Percentiles rank a stretch among this genome's conserved stretches.
Conservation (phyloP, 2,888 invertebrate species). For the Salpingus planirostris region DNA sequence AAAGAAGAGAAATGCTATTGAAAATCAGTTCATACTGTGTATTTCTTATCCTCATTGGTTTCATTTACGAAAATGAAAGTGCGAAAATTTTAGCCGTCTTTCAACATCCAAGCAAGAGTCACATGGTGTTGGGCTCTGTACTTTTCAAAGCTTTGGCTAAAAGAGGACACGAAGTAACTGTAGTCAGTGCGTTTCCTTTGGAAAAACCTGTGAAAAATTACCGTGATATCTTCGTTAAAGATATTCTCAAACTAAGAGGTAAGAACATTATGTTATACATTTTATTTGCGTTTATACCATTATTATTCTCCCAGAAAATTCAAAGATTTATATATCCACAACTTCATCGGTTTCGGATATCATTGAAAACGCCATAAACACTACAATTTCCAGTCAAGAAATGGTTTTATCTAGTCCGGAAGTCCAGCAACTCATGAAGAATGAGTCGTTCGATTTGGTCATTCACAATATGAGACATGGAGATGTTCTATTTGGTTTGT, state of each 20-base stretch:
- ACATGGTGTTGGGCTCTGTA: background rate
- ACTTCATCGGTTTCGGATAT: background rate
- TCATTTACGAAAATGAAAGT: too few species aligned
- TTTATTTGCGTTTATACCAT: background rate
- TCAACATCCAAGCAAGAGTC: background rate
- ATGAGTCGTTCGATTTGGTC: background rate
- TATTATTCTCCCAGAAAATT: background rate
- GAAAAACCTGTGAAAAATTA: background rate
- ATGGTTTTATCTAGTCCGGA: background rate
- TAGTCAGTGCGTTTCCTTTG: background rate
- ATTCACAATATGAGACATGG: background rate
- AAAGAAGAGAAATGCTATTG: too few species aligned
- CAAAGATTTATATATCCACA: background rate
- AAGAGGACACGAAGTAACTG: background rate
- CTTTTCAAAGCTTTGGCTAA: background rate
- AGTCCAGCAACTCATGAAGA: background rate
- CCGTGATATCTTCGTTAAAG: background rate
- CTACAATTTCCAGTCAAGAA: conserved; percentile 40
- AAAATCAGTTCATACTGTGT: too few species aligned
- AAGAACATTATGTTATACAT: background rate
- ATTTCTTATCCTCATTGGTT: too few species aligned
- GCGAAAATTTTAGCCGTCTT: background rate
- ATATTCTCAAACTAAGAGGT: background rate
- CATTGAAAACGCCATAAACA: background rate
- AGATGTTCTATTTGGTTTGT: background rate